Percentiles rank a stretch among this genome's conserved stretches.
Evolutionary conservation across 2,113 vertebrate species (phyloP).

Genomic region (Cardinalis cardinalis): DNA sequence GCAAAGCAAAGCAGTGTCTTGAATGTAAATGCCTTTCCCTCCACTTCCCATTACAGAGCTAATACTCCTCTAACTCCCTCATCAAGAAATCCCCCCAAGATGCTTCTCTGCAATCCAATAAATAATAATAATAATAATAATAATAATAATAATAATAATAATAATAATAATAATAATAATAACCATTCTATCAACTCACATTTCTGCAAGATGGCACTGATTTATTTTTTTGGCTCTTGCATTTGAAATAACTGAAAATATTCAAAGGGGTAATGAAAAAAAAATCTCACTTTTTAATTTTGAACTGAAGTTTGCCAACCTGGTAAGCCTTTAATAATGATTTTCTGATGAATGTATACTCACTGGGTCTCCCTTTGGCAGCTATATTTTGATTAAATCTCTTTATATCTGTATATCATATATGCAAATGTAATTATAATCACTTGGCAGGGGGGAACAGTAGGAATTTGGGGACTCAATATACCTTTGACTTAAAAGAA

Average conservation of each 20-base stretch:
- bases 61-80: background rate
- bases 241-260: conserved; percentile 41
- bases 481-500: background rate
- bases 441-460: background rate
- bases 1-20: background rate
- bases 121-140: conserved; percentile 48
- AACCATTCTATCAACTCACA: background rate
- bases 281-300: conserved; percentile 14
- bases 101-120: conserved; percentile 23
- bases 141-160: no score
- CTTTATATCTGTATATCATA: background rate
- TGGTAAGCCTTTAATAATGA: conserved; percentile 24
- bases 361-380: background rate
- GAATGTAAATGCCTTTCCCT: conserved; percentile 1
- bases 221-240: conserved; percentile 38
- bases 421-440: conserved; percentile 37
- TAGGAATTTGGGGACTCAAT: background rate
- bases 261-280: conserved; percentile 45
- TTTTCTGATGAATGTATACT: conserved; percentile 31
- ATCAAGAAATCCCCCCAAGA: background rate
- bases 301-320: conserved; percentile 32
- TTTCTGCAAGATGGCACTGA: conserved; percentile 34
- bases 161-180: conserved; percentile 50
- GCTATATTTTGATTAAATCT: conserved; percentile 14
- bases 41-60: background rate